Conservation (phyloP, 2,888 invertebrate genomes). For the Trichogramma dendrolimi region DNA sequence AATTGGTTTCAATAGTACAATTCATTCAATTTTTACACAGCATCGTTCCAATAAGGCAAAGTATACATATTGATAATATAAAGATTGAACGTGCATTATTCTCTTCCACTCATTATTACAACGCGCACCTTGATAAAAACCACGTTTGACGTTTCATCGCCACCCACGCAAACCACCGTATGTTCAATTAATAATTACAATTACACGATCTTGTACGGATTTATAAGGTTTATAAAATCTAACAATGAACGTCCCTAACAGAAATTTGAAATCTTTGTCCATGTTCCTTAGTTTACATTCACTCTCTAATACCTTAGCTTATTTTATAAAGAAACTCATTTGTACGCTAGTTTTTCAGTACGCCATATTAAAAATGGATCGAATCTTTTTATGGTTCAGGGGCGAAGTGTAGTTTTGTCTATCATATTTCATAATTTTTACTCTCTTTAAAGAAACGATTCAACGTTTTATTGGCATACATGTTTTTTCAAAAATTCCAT, state of each 20-base stretch:
- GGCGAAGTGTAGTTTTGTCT: too few relatives aligned
- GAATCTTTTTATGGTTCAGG: too few relatives aligned
- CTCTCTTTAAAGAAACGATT: neutral
- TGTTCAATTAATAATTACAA: conserved; percentile 16
- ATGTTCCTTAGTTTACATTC: conserved; percentile 13
- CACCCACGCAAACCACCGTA: too few relatives aligned
- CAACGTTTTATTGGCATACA: conserved; percentile 4
- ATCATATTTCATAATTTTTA: too few relatives aligned
- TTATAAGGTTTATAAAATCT: conserved; percentile 40
- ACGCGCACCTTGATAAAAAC: conserved; percentile 12
- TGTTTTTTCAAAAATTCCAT: neutral
- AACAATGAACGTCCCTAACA: conserved; percentile 36
- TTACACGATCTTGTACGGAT: conserved; percentile 34
- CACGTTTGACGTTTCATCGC: conserved; percentile 10
- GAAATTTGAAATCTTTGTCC: conserved; percentile 34
- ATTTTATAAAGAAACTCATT: conserved; percentile 22
- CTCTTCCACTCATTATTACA: conserved; percentile 9
- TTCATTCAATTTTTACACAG: conserved; percentile 28
- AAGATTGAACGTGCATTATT: conserved; percentile 24
- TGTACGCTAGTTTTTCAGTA: conserved; percentile 5
- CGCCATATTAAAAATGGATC: too few relatives aligned
- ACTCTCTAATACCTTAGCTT: conserved; percentile 28
- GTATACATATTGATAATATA: conserved; percentile 34
- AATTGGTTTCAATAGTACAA: neutral
- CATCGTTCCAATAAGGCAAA: conserved; percentile 42